A percentile compares a stretch with the other conserved stretches of the same genome.
Evolutionary conservation across 2,113 vertebrate genomes (phyloP).

Genomic region (Seriola aureovittata): DNA sequence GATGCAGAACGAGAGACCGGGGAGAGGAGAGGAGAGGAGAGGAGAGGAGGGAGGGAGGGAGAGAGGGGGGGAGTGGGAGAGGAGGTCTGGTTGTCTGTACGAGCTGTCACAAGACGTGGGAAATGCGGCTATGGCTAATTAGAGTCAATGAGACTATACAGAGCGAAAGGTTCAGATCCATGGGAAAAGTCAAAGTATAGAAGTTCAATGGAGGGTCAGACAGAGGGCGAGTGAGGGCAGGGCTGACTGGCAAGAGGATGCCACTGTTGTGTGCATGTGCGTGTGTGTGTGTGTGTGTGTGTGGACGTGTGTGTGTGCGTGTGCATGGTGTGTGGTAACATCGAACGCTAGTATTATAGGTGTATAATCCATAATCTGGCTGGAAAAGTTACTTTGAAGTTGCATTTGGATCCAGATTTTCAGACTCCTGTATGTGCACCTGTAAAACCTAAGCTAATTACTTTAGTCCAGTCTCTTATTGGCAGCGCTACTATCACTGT

Average conservation of each 20-base stretch:
- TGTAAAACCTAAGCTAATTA: neutral
- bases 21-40: neutral
- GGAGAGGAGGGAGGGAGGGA: neutral
- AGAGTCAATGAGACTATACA: conserved; percentile 63
- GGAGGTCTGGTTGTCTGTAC: conserved; percentile 54
- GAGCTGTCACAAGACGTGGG: conserved; percentile 69
- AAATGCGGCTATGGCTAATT: conserved; percentile 67
- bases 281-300: neutral
- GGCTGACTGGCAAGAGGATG: neutral
- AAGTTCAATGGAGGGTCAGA: conserved; percentile 60
- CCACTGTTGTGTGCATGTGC: neutral
- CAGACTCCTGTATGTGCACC: too few relatives aligned
- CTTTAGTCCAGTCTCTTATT: neutral
- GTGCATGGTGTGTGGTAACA: neutral
- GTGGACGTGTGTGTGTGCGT: neutral
- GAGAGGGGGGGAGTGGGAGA: conserved; percentile 1
- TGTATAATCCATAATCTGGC: neutral
- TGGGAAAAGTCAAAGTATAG: conserved; percentile 62
- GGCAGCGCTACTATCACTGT: neutral
- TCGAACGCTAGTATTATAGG: neutral
- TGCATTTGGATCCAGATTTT: neutral
- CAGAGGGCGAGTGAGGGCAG: neutral
- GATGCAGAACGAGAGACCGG: conserved; percentile 19
- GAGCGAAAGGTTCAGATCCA: conserved; percentile 34
- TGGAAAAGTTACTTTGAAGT: neutral